Evolutionary conservation across 2,888 invertebrate genomes (phyloP).

Genomic region (Teinopalpus imperialis): DNA sequence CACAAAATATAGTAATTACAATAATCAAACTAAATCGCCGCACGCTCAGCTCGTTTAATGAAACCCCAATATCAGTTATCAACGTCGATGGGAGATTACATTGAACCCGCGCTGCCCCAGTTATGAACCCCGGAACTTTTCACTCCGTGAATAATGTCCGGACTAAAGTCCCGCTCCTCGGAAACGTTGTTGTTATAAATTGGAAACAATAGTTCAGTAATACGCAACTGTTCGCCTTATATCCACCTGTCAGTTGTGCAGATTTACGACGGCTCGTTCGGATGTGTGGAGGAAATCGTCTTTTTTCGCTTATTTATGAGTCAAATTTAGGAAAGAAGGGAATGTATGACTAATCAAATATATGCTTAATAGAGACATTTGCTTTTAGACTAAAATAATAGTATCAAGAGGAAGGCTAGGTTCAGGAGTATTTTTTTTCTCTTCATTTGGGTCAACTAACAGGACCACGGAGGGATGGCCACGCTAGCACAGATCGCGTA

Average conservation of each 20-base stretch:
- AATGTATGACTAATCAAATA: no score
- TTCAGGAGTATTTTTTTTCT: no score
- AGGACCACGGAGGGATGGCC: no score
- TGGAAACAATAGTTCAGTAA: slow-evolving; percentile 22
- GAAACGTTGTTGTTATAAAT: slow-evolving; percentile 20
- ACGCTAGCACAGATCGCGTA: no score
- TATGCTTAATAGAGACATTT: no score
- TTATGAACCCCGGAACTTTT: slow-evolving; percentile 23
- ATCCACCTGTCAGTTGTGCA: slow-evolving; percentile 9
- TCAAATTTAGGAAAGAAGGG: background rate
- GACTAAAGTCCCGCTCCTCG: background rate
- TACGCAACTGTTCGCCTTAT: background rate
- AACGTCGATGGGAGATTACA: slow-evolving; percentile 8
- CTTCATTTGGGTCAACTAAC: no score
- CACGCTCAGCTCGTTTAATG: slow-evolving; percentile 6
- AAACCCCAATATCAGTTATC: background rate
- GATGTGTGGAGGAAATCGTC: background rate
- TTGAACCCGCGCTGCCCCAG: slow-evolving; percentile 20
- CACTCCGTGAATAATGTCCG: slow-evolving; percentile 13
- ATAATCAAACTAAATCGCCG: no score
- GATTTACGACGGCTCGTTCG: slow-evolving; percentile 11
- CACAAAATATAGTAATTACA: no score
- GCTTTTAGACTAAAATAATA: no score
- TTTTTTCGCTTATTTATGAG: slow-evolving; percentile 10
- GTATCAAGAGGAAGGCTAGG: no score